phyloP scores from a whole-genome alignment of 2,113 vertebrate species.

The Panthera uncia region DNA sequence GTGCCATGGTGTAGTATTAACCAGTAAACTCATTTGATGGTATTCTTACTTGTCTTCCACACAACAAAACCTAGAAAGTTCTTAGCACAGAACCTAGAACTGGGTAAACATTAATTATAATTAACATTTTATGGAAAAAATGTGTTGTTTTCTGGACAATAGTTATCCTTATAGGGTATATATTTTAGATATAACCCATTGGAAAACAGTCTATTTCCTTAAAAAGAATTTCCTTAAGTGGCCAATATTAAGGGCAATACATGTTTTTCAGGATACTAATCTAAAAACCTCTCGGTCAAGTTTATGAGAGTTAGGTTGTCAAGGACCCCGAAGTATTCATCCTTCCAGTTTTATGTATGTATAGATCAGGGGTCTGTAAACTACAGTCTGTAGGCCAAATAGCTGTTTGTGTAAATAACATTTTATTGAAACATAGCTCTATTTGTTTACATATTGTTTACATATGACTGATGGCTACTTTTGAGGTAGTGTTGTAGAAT shows the following conservation, averaged over 20 bases:
- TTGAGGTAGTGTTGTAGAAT: neutral
- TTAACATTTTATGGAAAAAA: neutral
- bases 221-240: neutral
- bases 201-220: neutral
- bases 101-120: neutral
- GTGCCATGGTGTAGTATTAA: neutral
- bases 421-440: neutral
- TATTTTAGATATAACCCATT: neutral
- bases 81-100: neutral
- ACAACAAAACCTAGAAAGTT: neutral
- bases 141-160: neutral
- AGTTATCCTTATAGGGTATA: neutral
- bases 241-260: neutral
- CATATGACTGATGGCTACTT: neutral
- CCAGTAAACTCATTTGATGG: neutral
- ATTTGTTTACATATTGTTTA: neutral
- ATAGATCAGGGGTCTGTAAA: neutral
- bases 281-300: neutral
- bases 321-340: neutral
- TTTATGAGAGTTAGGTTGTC: neutral
- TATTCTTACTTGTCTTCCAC: neutral
- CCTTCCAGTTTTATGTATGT: neutral
- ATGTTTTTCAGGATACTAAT: neutral
- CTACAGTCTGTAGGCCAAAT: neutral
- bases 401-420: neutral